Percentiles rank a stretch among this genome's conserved stretches.
Conservation (phyloP, 1,140 invertebrate genomes). For the Drosophila azteca region DNA sequence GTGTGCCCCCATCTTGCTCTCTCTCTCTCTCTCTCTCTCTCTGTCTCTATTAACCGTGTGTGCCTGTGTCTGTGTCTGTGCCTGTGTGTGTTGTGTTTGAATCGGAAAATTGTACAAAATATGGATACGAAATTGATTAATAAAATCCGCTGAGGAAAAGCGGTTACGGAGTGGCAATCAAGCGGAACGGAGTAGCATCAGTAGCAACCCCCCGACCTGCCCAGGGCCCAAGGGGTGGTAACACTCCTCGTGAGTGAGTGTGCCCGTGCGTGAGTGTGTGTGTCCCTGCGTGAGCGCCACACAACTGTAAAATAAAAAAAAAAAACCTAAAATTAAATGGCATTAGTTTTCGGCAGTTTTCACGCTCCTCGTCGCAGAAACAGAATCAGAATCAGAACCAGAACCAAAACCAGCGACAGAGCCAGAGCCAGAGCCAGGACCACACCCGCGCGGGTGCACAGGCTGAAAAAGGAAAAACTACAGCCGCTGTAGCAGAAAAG, state of each 20-base stretch:
- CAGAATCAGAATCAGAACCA: constrained; percentile 9
- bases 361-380: constrained; percentile 18
- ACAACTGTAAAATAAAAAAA: neutral
- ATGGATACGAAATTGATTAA: constrained; percentile 18
- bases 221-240: constrained; percentile 5
- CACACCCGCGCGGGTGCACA: constrained; percentile 70
- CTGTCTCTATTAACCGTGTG: neutral
- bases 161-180: constrained; percentile 31
- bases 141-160: constrained; percentile 15
- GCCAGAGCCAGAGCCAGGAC: constrained; percentile 40
- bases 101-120: constrained; percentile 34
- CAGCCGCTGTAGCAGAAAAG: constrained; percentile 16
- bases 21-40: constrained; percentile 1
- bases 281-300: neutral
- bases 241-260: neutral
- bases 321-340: constrained; percentile 7
- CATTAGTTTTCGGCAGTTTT: constrained; percentile 32
- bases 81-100: neutral
- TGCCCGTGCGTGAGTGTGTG: constrained; percentile 10
- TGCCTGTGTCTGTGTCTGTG: constrained; percentile 14
- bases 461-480: constrained; percentile 36
- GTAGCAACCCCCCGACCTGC: neutral
- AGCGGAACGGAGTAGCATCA: constrained; percentile 27
- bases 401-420: no score
- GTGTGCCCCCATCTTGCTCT: constrained; percentile 3